Percentiles rank a stretch among this genome's conserved stretches.
These are phyloP conservation scores for Ia io DNA, from an alignment of 2,113 vertebrate species.

Conservation along the genomic window DNA sequence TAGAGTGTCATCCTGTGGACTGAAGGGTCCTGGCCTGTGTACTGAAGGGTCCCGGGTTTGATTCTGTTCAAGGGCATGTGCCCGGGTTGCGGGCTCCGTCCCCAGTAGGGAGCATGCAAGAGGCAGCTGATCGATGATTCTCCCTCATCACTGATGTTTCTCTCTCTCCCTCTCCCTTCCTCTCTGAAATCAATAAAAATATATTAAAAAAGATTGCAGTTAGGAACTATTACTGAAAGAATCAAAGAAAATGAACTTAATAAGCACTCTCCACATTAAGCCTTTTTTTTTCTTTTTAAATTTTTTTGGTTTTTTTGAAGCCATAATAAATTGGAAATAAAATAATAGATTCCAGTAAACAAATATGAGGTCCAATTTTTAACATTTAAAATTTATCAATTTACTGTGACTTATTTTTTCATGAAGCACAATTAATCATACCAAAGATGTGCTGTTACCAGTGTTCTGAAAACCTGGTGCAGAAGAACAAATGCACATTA, in stretches of 20 bases:
- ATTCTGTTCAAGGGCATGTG: too few species aligned
- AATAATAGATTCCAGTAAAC: neutral
- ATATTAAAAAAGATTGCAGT: neutral
- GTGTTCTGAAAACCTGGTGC: neutral
- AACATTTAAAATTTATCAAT: neutral
- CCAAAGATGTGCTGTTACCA: neutral
- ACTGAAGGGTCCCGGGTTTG: too few species aligned
- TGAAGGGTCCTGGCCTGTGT: too few species aligned
- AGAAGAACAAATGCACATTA: neutral
- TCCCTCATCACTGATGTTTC: too few species aligned
- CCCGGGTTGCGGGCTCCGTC: too few species aligned
- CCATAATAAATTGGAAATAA: neutral
- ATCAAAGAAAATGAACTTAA: neutral
- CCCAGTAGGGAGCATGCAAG: too few species aligned
- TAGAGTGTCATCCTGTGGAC: too few species aligned
- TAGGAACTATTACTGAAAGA: neutral
- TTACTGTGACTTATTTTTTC: slow-evolving; percentile 11
- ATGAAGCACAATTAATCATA: neutral
- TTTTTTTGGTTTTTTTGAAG: neutral
- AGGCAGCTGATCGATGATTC: too few species aligned
- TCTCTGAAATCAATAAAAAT: too few species aligned
- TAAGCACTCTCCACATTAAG: neutral
- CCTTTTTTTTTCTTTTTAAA: neutral
- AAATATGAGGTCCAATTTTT: neutral
- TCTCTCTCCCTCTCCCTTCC: too few species aligned